phyloP scores from a whole-genome alignment of 2,888 invertebrate species.

The Zhuqinia jingwanae region DNA sequence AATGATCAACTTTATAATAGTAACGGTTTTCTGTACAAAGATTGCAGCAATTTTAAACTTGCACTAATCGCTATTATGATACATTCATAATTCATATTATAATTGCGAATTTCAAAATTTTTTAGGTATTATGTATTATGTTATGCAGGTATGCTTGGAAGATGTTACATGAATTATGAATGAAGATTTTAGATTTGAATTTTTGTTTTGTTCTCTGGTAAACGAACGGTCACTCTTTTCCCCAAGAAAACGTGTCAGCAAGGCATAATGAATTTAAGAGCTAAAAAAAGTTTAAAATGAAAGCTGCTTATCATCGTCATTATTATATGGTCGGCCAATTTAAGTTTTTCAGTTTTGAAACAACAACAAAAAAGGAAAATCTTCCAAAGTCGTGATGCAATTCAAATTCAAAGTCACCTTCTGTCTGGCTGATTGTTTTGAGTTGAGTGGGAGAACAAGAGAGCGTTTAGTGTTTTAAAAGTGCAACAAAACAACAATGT shows the following conservation, averaged over 20 bases:
- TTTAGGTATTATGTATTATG: neutral
- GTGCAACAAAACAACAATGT: neutral
- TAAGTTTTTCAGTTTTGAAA: neutral
- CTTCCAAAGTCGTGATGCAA: neutral
- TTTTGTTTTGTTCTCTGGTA: neutral
- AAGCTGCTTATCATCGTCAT: slow-evolving; percentile 19
- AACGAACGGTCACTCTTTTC: slow-evolving; percentile 20
- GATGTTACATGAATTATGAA: neutral
- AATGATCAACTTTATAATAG: too few species aligned
- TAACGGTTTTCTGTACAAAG: too few species aligned
- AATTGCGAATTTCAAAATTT: too few species aligned
- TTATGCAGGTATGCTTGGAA: neutral
- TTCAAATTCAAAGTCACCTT: slow-evolving; percentile 28
- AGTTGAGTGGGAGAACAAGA: slow-evolving; percentile 1
- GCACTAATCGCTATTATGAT: too few species aligned
- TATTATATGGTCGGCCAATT: neutral
- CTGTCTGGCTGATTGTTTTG: neutral
- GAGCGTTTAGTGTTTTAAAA: slow-evolving; percentile 16
- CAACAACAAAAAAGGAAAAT: slow-evolving; percentile 11
- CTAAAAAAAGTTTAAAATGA: slow-evolving; percentile 14
- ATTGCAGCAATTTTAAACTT: too few species aligned
- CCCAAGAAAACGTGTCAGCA: neutral
- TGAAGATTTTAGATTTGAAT: neutral
- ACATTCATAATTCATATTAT: too few species aligned
- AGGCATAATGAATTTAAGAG: too few species aligned